Conservation (phyloP, 2,113 vertebrate species). For the Ia io region DNA sequence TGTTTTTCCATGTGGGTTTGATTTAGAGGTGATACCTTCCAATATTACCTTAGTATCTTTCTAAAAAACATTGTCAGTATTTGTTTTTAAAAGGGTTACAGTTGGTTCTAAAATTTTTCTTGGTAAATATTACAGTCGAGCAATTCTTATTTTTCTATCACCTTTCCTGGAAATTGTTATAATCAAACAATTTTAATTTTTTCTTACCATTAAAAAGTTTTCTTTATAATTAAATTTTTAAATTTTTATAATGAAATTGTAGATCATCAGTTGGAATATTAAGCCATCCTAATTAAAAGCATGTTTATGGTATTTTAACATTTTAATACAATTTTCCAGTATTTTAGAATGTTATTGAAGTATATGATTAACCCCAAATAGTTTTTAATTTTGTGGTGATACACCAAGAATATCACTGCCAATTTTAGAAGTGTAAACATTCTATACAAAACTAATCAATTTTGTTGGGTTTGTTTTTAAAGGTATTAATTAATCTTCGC, state of each 20-base stretch:
- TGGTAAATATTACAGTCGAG: background rate
- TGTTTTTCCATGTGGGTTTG: background rate
- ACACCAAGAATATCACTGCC: conserved; percentile 33
- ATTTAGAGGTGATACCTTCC: background rate
- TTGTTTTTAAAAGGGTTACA: conserved; percentile 7
- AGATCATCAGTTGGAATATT: background rate
- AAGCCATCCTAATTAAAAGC: background rate
- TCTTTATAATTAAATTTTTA: conserved; percentile 30
- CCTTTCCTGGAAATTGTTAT: background rate
- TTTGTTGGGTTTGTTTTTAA: conserved; percentile 75
- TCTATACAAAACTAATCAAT: conserved; percentile 57
- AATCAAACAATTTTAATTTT: conserved; percentile 36
- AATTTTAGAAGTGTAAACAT: conserved; percentile 25
- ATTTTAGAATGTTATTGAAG: conserved; percentile 16
- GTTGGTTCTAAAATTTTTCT: background rate
- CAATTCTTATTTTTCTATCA: background rate
- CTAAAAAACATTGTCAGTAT: background rate
- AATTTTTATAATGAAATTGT: background rate
- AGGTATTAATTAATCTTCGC: conserved; percentile 94
- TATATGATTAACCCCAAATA: background rate
- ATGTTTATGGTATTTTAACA: conserved; percentile 17
- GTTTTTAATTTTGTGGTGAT: conserved; percentile 31
- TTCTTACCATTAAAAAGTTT: background rate
- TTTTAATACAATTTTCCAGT: background rate
- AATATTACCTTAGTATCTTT: background rate